Evolutionary conservation across 1,140 invertebrate species (phyloP).

Genomic region (Musca vetustissima): DNA sequence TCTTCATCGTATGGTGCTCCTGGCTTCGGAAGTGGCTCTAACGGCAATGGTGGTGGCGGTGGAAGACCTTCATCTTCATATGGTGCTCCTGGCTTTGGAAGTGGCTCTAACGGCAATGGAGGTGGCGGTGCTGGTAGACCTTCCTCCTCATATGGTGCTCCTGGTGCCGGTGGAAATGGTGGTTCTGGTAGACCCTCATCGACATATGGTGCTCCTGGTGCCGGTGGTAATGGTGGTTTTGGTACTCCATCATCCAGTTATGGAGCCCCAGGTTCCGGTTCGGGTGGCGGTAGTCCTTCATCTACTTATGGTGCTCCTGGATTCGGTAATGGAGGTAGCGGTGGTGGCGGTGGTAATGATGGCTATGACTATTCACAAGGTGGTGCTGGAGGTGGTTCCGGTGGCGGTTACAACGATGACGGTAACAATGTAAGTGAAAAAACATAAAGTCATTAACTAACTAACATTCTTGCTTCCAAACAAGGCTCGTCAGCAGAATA

Average conservation of each 20-base stretch:
- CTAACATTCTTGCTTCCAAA: no score
- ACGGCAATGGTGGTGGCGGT: conserved; percentile 28
- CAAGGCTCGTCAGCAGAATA: no score
- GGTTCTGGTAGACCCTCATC: conserved; percentile 36
- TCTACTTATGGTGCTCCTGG: conserved; percentile 34
- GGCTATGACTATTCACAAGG: conserved; percentile 32
- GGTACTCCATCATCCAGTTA: conserved; percentile 40
- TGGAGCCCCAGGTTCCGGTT: conserved; percentile 50
- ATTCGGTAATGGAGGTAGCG: conserved; percentile 15
- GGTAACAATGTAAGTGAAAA: conserved; percentile 43
- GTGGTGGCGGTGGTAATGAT: conserved; percentile 34
- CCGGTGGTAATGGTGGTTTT: conserved; percentile 53
- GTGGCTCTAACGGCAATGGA: conserved; percentile 35
- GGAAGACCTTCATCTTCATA: conserved; percentile 34
- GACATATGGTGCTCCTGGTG: conserved; percentile 54
- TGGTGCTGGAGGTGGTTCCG: conserved; percentile 36
- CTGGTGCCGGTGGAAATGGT: conserved; percentile 40
- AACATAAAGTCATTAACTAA: no score
- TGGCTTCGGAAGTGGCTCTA: conserved; percentile 34
- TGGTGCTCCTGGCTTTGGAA: conserved; percentile 44
- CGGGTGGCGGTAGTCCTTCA: background rate
- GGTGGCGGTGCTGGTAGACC: conserved; percentile 41
- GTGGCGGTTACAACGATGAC: conserved; percentile 45
- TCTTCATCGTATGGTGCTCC: conserved; percentile 59
- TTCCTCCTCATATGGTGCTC: conserved; percentile 40